phyloP scores from a whole-genome alignment of 2,113 vertebrate genomes.

The Alectura lathami region DNA sequence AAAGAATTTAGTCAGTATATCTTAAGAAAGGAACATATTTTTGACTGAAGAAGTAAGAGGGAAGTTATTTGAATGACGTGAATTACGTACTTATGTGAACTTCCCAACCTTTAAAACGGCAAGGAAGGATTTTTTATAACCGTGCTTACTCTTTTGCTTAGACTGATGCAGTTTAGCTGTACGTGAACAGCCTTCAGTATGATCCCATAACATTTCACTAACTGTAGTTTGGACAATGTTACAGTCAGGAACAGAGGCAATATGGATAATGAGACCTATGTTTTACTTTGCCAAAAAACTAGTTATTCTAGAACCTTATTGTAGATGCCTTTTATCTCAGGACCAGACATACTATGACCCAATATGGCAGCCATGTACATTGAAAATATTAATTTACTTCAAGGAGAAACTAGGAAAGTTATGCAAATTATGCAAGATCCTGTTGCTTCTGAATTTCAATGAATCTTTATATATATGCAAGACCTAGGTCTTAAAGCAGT shows the following conservation, averaged over 20 bases:
- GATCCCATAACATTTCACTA: not conserved
- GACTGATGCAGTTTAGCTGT: not conserved
- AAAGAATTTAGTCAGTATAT: not conserved
- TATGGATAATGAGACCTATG: not conserved
- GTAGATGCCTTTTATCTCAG: not conserved
- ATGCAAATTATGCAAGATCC: not conserved
- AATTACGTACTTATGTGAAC: not conserved
- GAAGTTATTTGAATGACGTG: not conserved
- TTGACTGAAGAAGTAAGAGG: not conserved
- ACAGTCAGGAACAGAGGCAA: not conserved
- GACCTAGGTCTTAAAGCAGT: not conserved
- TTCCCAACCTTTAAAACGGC: not conserved
- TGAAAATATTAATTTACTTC: not conserved
- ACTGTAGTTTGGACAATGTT: not conserved
- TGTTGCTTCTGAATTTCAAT: not conserved
- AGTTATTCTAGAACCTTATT: not conserved
- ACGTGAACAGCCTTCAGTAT: not conserved
- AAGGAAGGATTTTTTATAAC: not conserved
- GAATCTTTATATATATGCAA: not conserved
- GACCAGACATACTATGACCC: not conserved
- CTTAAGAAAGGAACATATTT: not conserved
- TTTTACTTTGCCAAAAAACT: not conserved
- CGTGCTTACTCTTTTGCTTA: not conserved
- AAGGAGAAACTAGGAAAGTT: not conserved
- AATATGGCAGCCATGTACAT: not conserved